Percentiles rank a stretch among this genome's conserved stretches.
Conservation (phyloP, 2,888 invertebrate genomes). For the Ceriagrion tenellum region DNA sequence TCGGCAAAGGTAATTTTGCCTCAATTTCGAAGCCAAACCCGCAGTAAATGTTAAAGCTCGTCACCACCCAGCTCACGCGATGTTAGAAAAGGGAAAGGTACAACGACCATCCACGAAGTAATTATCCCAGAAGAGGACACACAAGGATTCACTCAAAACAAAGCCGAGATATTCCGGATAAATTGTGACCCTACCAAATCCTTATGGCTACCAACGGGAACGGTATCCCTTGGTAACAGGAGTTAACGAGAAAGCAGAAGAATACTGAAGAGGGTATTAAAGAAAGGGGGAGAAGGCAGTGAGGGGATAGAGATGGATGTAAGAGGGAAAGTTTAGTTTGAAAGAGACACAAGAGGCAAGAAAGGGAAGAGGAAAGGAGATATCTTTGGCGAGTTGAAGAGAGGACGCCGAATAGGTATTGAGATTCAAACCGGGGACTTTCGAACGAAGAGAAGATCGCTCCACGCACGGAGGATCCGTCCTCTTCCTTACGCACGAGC, state of each 20-base stretch:
- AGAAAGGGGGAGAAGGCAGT: not conserved
- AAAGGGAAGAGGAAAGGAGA: not conserved
- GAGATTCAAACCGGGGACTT: constrained; percentile 14
- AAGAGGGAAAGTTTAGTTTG: constrained; percentile 22
- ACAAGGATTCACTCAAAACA: not conserved
- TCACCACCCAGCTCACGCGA: not conserved
- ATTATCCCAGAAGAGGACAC: not conserved
- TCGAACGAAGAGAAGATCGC: not conserved
- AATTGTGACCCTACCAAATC: not conserved
- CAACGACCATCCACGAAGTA: not conserved
- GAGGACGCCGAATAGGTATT: constrained; percentile 5
- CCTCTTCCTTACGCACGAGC: not conserved
- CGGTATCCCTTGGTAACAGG: not conserved
- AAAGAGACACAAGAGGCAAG: not conserved
- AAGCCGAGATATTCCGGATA: not conserved
- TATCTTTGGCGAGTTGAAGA: not conserved
- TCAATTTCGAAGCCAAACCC: not conserved
- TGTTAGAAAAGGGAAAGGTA: not conserved
- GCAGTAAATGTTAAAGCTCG: not conserved
- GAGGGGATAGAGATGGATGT: not conserved
- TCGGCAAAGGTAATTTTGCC: not conserved
- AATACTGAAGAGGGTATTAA: constrained; percentile 12
- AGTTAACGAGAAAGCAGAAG: not conserved
- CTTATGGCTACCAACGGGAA: not conserved
- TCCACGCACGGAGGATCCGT: not conserved